Base-by-base conservation (phyloP, 2,888 invertebrate species). In the Bugula neritina region DNA sequence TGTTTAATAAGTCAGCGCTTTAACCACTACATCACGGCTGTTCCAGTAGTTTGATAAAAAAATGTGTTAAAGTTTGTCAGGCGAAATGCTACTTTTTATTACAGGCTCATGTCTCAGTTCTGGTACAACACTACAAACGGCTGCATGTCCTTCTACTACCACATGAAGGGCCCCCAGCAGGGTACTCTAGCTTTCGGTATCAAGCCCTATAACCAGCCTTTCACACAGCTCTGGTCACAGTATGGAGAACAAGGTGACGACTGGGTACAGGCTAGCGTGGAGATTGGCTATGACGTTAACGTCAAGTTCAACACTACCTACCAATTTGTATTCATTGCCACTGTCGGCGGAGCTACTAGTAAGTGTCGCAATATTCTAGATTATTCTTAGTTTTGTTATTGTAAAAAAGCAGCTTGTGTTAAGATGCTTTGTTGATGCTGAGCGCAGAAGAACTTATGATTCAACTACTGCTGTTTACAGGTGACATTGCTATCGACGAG, bases 101-200 rank as follows among this genome's bases (percentile, higher is more conserved):
- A 13, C 63, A 63, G 63, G 63, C 31, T 63, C 5, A 13, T 63
- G 29, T 63, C 63, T 10, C 63, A 63, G 63, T 63, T 63, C 34
- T 63, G 27, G 29, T 63, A 63, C 34, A 63, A 63, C 27, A 34
- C 13, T 31, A 63, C 63, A 1, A 63, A 31, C 10, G 63, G 63
- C 70, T 81, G 81, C 72, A 75, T 81, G 35, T 76, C 74, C 55
- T 80, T 80, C 75, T 80, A 77, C 78, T 81, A 79, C 72, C 79
- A 81, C 72, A 80, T 81, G 80, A 78, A 78, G 52, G 78, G 79
- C 35, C 73, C 76, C 5, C 76, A 78, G 43, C 71, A 80, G 35
- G 77, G 79, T 71, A 73, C 73, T 1, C 76, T 63, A 13, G 21
- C 31, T 31, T 63, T 63, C 31, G 63, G 63, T 63, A 2, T 63